A percentile compares a stretch with the other conserved stretches of the same genome.
Conservation (phyloP, 35 echinoderm and acorn worm species). For the Ophioderma brevispina region DNA sequence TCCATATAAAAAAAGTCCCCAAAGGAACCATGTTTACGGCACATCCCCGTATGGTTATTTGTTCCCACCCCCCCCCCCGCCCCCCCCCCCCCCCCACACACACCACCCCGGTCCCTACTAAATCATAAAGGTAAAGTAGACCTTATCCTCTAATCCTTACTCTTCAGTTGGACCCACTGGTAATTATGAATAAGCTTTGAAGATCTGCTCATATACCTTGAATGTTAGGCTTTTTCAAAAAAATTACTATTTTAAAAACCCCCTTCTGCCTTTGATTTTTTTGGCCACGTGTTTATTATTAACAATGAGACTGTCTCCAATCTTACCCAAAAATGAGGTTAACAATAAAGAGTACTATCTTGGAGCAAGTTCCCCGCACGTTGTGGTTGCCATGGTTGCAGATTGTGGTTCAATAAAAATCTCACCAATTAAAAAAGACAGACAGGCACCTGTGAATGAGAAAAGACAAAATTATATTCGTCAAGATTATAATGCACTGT, state of each 20-base stretch:
- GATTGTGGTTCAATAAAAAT: not conserved
- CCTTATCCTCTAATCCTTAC: not conserved
- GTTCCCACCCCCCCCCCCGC: no score
- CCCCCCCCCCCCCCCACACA: no score
- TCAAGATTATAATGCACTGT: no score
- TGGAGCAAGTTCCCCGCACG: conserved; percentile 55
- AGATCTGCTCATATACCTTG: not conserved
- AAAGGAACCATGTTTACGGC: no score
- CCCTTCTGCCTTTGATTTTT: not conserved
- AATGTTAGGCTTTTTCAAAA: not conserved
- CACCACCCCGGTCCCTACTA: no score
- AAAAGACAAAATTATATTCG: no score
- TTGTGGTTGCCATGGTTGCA: conserved; percentile 56
- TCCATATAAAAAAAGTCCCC: no score
- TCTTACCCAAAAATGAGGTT: conserved; percentile 61
- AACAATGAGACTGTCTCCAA: not conserved
- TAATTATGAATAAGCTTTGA: not conserved
- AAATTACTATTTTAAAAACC: not conserved
- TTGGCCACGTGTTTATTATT: not conserved
- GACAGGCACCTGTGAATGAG: no score
- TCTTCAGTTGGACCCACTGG: not conserved
- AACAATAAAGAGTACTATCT: conserved; percentile 66
- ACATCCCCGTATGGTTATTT: no score
- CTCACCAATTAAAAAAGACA: no score
- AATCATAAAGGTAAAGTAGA: not conserved